Conservation (phyloP, 37 sponge, comb jelly and placozoan species). For the Aplysina aerophoba region DNA sequence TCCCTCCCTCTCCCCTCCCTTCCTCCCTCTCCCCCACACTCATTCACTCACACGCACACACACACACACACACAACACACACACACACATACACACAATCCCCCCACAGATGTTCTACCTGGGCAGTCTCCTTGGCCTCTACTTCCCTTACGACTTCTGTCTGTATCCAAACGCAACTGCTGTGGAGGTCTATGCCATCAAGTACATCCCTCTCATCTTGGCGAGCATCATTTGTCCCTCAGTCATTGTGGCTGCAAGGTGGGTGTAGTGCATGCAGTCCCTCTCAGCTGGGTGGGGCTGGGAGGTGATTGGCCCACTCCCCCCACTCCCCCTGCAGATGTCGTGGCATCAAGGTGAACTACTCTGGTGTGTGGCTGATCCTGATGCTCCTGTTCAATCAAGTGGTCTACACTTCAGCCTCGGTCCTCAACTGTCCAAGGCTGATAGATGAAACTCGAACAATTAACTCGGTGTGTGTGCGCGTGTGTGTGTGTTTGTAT, state of each 20-base stretch:
- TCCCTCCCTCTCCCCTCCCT: no score
- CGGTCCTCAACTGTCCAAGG: conserved; percentile 62
- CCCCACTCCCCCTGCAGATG: not conserved
- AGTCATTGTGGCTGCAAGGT: conserved; percentile 35
- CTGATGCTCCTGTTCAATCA: conserved; percentile 62
- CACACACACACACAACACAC: not conserved
- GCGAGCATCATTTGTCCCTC: conserved; percentile 41
- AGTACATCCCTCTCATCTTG: conserved; percentile 57
- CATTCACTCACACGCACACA: not conserved
- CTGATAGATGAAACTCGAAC: conserved; percentile 28
- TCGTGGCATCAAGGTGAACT: conserved; percentile 4
- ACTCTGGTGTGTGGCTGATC: conserved; percentile 67
- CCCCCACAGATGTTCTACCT: conserved; percentile 61
- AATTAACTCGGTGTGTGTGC: not conserved
- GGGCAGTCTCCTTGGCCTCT: conserved; percentile 63
- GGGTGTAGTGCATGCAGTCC: not conserved
- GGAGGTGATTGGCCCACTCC: no score
- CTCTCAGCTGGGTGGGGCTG: no score
- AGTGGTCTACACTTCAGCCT: conserved; percentile 57
- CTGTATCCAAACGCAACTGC: conserved; percentile 57
- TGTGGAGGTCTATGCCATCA: conserved; percentile 54
- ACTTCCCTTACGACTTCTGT: conserved; percentile 87
- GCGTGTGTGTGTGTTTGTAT: not conserved
- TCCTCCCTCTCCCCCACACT: not conserved
- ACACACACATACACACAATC: conserved; percentile 6